Percentiles rank a stretch among this genome's conserved stretches.
phyloP scores from a whole-genome alignment of 2,113 vertebrate species.

The Hippocampus zosterae region DNA sequence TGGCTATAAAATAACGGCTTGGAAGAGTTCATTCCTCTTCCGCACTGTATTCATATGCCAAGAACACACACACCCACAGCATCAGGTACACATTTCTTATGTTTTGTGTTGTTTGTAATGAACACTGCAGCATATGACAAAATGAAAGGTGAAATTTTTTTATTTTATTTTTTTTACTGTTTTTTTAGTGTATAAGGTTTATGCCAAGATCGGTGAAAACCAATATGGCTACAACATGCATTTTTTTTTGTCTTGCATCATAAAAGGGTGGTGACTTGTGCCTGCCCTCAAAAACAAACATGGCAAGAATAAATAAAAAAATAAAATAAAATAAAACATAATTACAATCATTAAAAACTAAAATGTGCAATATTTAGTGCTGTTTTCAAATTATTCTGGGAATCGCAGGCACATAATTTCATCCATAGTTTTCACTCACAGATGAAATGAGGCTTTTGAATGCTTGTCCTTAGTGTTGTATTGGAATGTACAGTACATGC shows the following conservation, averaged over 20 bases:
- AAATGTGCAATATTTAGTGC: no score
- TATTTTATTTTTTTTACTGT: neutral
- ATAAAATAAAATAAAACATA: no score
- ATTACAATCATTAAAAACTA: no score
- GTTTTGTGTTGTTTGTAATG: neutral
- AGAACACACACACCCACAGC: neutral
- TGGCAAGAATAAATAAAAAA: neutral
- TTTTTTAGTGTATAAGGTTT: neutral
- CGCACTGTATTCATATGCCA: neutral
- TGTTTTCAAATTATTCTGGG: no score
- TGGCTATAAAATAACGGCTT: neutral
- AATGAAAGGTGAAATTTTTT: neutral
- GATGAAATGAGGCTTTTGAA: no score
- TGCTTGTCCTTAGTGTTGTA: no score
- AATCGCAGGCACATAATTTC: no score
- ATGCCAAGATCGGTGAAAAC: neutral
- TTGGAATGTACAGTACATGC: no score
- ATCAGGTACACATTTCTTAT: neutral
- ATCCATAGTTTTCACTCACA: no score
- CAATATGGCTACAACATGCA: neutral
- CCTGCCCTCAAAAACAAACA: neutral
- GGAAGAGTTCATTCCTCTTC: neutral
- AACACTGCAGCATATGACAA: no score
- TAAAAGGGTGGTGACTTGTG: neutral
- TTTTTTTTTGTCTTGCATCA: neutral